Conservation (phyloP, 2,113 vertebrate species). For the Sardina pilchardus region DNA sequence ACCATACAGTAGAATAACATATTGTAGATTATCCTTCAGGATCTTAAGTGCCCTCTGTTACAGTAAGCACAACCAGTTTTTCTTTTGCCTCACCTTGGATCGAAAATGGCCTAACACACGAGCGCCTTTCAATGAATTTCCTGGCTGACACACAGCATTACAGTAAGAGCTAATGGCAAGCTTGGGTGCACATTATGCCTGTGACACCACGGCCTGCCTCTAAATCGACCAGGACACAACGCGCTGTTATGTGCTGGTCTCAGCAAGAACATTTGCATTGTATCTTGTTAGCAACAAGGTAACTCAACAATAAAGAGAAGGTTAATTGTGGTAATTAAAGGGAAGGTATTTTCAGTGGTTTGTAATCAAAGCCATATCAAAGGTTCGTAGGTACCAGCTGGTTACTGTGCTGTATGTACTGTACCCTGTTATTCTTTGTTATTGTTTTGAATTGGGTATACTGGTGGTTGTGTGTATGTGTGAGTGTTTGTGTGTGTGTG, state of each 20-base stretch:
- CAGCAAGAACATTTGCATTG: not conserved
- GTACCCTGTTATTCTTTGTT: not conserved
- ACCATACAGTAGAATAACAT: not conserved
- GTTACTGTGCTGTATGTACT: not conserved
- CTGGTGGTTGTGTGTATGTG: not conserved
- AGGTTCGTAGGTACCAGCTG: no score
- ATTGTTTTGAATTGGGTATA: not conserved
- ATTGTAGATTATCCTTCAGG: no score
- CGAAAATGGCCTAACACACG: not conserved
- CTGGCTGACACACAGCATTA: not conserved
- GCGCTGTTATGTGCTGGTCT: not conserved
- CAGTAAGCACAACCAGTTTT: not conserved
- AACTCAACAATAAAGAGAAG: no score
- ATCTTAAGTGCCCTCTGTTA: not conserved
- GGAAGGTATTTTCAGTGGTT: no score
- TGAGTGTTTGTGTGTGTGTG: constrained; percentile 23
- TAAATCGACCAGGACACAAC: not conserved
- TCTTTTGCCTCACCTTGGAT: not conserved
- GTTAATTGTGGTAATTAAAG: no score
- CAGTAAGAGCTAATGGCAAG: not conserved
- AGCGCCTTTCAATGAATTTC: not conserved
- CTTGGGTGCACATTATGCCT: not conserved
- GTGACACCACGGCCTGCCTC: not conserved
- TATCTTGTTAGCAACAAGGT: not conserved
- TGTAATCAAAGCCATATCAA: no score